Evolutionary conservation across 2,888 invertebrate genomes (phyloP).

Genomic region (Brenthis daphne): DNA sequence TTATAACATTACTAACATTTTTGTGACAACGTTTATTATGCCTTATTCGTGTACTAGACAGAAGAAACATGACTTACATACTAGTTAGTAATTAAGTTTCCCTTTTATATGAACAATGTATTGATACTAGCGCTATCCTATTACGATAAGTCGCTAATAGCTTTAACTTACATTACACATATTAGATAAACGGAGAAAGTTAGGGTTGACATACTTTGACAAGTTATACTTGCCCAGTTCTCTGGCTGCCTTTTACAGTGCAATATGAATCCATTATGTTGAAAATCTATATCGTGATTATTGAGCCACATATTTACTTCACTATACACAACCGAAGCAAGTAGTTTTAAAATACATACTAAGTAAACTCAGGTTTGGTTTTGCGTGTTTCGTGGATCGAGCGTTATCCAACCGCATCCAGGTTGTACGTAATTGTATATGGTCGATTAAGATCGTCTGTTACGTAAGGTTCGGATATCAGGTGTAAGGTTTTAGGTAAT

Average conservation of each 20-base stretch:
- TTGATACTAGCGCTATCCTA: slow-evolving; percentile 19
- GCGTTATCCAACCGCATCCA: slow-evolving; percentile 43
- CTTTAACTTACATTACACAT: slow-evolving; percentile 28
- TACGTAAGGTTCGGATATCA: slow-evolving; percentile 35
- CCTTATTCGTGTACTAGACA: neutral
- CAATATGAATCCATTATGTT: slow-evolving; percentile 21
- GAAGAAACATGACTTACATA: slow-evolving; percentile 1
- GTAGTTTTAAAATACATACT: slow-evolving; percentile 33
- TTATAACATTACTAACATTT: too few species aligned
- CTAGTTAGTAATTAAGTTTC: neutral
- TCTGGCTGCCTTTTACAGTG: slow-evolving; percentile 32
- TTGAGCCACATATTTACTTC: slow-evolving; percentile 35
- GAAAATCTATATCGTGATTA: slow-evolving; percentile 26
- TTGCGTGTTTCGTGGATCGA: slow-evolving; percentile 29
- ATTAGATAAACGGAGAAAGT: slow-evolving; percentile 31
- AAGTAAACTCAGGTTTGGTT: slow-evolving; percentile 30
- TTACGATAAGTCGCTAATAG: slow-evolving; percentile 32
- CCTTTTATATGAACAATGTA: slow-evolving; percentile 16
- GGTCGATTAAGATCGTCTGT: slow-evolving; percentile 39
- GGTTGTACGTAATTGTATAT: slow-evolving; percentile 43
- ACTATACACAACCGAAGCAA: slow-evolving; percentile 32
- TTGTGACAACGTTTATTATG: neutral
- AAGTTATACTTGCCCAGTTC: slow-evolving; percentile 37
- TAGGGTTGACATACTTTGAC: slow-evolving; percentile 29
- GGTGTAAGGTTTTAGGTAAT: slow-evolving; percentile 33